Base-by-base conservation (phyloP, 2,888 invertebrate species). In the Scaptomyza polygonia region DNA sequence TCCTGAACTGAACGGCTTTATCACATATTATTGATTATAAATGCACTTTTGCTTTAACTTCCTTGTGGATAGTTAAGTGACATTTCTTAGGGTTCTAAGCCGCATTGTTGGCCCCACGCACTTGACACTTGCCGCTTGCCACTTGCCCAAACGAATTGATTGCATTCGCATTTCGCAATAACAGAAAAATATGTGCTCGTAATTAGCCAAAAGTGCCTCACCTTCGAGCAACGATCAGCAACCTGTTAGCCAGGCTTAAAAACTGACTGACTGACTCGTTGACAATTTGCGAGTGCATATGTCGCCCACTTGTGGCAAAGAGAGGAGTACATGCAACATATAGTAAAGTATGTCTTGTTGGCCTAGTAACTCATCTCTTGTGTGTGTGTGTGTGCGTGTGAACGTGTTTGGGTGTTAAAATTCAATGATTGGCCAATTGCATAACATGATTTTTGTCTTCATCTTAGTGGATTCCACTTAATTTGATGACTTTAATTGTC, bases 91-190 rank as follows among this genome's bases (percentile, higher is more conserved):
- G 54, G 57, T 29, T 29, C 55, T 67, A 9, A 9, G 16, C 4
- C 8, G 56, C 29, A 30, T 48, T 57, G 39, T 40, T 39, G 14
- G 43, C 52, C 47, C 43, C 53, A 71, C 54, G 77, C 72, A 72
- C 72, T 71, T 72, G 77, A 72, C 77, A 76, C 72, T 71, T 76
- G 63, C n/a, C n/a, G n/a, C n/a, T n/a, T n/a, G n/a, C n/a, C n/a
- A n/a, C n/a, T n/a, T n/a, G n/a, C n/a, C n/a, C n/a, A 12, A 11
- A 18, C 40, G 16, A 59, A 21, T 61, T 47, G 47, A 66, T 27
- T 56, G 77, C 48, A 57, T 29, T 70, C 49, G 53, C 52, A 62
- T 65, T 62, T 54, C n/a, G n/a, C n/a, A n/a, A n/a, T n/a, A n/a
- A n/a, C n/a, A n/a, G n/a, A n/a, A n/a, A n/a, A n/a, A n/a, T n/a